Base-by-base conservation (phyloP, 2,797 vertebrate species). In the Spatula clypeata region DNA sequence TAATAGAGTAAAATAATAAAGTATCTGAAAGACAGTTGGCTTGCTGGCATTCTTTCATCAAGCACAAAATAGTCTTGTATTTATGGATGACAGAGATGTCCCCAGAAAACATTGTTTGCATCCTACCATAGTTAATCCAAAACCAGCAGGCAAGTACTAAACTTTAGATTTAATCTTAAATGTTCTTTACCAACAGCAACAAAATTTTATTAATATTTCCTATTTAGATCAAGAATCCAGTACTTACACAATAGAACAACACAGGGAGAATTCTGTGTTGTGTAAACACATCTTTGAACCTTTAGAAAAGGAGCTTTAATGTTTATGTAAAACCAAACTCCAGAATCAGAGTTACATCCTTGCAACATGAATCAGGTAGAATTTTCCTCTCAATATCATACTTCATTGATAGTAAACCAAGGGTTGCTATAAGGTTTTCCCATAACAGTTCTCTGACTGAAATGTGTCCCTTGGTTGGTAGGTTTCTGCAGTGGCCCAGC, bases 21-120 rank as follows among this genome's bases (percentile, higher is more conserved):
- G 17, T 27, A 17, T 0, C 8, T 20, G 3, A 0, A 10, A 23
- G 4, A 8, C 3, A 16, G 1, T 13, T 23, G 8, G 53, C 5
- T 3, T 47, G 83, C 58, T 21, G 31, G 6, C 19, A 2, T 53
- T 74, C 6, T 20, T 9, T 34, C 27, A 1, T 0, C 14, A 71
- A 42, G 3, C 1, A 12, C 3, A 36, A 16, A 47, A 45, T 27
- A 57, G 4, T n/a, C 3, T 24, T 82, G 17, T 27, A 2, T 24
- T 74, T 71, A 40, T 8, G 19, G 13, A 18, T n/a, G 10, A 44
- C 19, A 54, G 38, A 76, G 76, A 79, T 18, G 1, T 19, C 31
- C 82, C 21, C 42, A 75, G 9, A 38, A 94, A 64, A 44, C 2
- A 51, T 6, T 38, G 4, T 10, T 84, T 26, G 2, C 5, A 64